phyloP scores from a whole-genome alignment of 2,888 invertebrate genomes.

The Criorhina ranunculi region DNA sequence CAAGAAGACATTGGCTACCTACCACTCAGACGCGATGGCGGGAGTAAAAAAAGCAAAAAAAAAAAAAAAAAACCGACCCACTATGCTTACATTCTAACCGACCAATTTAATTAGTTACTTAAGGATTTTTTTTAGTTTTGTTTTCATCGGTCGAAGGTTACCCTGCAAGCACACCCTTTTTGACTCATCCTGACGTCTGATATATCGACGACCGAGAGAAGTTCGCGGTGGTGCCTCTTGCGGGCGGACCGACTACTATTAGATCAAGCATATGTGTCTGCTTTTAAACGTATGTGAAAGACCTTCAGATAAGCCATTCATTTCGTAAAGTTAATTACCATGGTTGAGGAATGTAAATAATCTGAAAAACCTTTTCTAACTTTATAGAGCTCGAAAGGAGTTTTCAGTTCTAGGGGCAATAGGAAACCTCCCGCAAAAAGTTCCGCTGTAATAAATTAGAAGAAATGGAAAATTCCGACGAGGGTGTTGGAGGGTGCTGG shows the following conservation, averaged over 20 bases:
- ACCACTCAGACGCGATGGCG: constrained; percentile 49
- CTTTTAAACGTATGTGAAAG: not conserved
- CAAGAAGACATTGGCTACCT: constrained; percentile 65
- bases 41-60: constrained; percentile 22
- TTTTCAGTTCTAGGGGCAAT: constrained; percentile 35
- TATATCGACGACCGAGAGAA: not conserved
- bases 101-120: constrained; percentile 63
- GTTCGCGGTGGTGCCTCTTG: not conserved
- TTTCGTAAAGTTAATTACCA: constrained; percentile 43
- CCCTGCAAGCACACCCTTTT: not conserved
- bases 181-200: not conserved
- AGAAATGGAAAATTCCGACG: constrained; percentile 27
- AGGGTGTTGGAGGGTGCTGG: not conserved
- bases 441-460: constrained; percentile 40
- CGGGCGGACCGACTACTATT: not conserved
- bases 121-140: constrained; percentile 11
- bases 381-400: constrained; percentile 14
- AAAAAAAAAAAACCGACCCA: constrained; percentile 5
- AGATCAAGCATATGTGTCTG: not conserved
- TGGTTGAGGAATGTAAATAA: constrained; percentile 43
- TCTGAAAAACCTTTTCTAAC: constrained; percentile 39
- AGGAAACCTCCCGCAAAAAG: constrained; percentile 30
- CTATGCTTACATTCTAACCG: constrained; percentile 45
- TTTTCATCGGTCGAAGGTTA: constrained; percentile 9
- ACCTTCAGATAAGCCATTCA: constrained; percentile 23